Conservation (phyloP, 2,113 vertebrate species). For the Pedionomus torquatus region DNA sequence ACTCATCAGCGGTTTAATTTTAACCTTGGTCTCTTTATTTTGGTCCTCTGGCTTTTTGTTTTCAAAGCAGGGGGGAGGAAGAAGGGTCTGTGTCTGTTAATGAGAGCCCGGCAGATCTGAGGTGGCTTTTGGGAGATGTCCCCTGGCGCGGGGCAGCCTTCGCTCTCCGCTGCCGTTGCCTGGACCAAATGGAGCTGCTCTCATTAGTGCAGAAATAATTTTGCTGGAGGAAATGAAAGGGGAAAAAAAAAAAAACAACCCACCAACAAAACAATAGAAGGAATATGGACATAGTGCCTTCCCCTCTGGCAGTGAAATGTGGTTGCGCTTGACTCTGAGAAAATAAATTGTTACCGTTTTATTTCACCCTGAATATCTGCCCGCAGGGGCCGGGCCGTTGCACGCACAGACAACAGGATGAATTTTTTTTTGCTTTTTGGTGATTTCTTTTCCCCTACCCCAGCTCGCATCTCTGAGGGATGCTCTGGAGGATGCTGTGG, state of each 20-base stretch:
- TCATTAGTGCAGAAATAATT: conserved; percentile 25
- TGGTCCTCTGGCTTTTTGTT: not conserved
- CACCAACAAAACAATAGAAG: not conserved
- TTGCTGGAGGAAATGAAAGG: not conserved
- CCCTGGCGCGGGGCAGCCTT: not conserved
- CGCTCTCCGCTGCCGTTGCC: rapidly evolving
- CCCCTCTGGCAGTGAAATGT: not conserved
- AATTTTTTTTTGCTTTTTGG: not conserved
- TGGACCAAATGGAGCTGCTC: not conserved
- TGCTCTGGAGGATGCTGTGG: not conserved
- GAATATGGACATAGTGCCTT: not conserved
- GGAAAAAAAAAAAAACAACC: not conserved
- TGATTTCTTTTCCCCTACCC: not conserved
- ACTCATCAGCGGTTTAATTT: not conserved
- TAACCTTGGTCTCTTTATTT: not conserved
- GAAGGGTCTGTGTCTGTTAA: not conserved
- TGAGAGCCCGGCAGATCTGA: not conserved
- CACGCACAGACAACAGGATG: rapidly evolving
- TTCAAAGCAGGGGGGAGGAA: not conserved
- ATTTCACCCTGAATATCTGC: not conserved
- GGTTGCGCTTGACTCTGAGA: not conserved
- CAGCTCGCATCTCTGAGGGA: not conserved
- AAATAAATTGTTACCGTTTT: not conserved
- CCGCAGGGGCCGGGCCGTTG: not conserved
- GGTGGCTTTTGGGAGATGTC: not conserved